Conservation (phyloP, 1,140 invertebrate genomes). For the fruit fly (Drosophila melanogaster) region DNA sequence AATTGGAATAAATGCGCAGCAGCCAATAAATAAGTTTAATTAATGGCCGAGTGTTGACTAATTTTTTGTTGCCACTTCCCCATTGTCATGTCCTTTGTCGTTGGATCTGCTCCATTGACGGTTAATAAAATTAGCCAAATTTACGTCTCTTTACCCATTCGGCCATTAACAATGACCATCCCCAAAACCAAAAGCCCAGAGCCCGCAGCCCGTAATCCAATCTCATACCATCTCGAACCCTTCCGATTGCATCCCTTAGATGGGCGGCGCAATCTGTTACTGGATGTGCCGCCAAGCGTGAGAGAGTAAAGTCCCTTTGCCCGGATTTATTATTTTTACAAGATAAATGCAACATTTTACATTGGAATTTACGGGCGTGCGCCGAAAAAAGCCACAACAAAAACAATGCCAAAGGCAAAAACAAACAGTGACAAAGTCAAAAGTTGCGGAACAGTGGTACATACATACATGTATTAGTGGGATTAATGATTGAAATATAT, state of each 20-base stretch:
- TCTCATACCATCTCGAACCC: conserved; percentile 25
- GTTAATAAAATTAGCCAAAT: conserved; percentile 78
- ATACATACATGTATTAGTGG: conserved; percentile 10
- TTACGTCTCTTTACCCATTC: conserved; percentile 60
- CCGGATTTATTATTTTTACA: conserved; percentile 82
- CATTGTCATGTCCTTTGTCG: not conserved
- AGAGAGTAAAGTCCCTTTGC: conserved; percentile 72
- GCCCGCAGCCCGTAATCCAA: not conserved
- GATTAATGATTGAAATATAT: too few species aligned
- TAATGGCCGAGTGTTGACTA: conserved; percentile 59
- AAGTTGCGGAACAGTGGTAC: conserved; percentile 60
- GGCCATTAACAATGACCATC: conserved; percentile 63
- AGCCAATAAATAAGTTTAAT: conserved; percentile 84
- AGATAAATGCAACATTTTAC: conserved; percentile 83
- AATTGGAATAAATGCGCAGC: conserved; percentile 65
- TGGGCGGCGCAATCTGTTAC: conserved; percentile 21
- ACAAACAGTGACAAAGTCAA: conserved; percentile 59
- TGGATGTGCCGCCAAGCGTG: conserved; percentile 67
- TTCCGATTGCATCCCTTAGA: conserved; percentile 32
- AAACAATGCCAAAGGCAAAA: conserved; percentile 33
- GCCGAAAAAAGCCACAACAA: conserved; percentile 54
- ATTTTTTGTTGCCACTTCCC: conserved; percentile 32
- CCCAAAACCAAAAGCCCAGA: not conserved
- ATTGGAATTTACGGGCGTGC: conserved; percentile 74
- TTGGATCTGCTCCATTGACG: conserved; percentile 33